These are phyloP conservation scores for Alaudala cheleensis DNA, from an alignment of 2,113 vertebrate species.

Conservation along the genomic window DNA sequence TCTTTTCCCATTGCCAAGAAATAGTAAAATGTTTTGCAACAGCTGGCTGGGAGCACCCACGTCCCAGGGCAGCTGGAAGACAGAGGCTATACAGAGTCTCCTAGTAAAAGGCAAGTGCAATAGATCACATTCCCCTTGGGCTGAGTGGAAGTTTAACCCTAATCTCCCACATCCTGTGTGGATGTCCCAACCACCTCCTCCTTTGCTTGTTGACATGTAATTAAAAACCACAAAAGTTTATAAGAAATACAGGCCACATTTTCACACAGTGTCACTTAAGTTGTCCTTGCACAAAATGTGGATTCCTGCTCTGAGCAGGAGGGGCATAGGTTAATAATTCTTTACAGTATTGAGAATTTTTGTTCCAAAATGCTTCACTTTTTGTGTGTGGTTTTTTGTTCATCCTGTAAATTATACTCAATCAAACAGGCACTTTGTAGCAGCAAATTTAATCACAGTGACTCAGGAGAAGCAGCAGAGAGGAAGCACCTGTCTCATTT, in stretches of 20 bases:
- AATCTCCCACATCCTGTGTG: not conserved
- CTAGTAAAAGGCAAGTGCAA: not conserved
- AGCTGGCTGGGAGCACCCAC: not conserved
- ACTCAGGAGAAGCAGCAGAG: not conserved
- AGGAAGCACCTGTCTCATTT: not conserved
- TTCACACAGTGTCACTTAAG: not conserved
- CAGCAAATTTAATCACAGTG: not conserved
- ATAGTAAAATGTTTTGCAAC: not conserved
- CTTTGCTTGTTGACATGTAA: not conserved
- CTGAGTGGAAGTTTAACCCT: not conserved
- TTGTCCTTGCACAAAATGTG: not conserved
- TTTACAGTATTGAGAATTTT: not conserved
- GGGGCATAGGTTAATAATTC: not conserved
- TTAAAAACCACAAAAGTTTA: not conserved
- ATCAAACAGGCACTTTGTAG: not conserved
- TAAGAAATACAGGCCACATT: not conserved
- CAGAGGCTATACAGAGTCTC: not conserved
- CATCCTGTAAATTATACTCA: not conserved
- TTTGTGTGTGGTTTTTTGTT: not conserved
- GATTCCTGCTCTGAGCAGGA: not conserved
- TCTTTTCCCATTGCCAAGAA: not conserved
- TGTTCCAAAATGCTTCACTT: not conserved
- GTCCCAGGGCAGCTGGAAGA: not conserved
- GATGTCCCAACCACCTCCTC: not conserved
- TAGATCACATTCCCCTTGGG: not conserved